Conservation (phyloP, 2,888 invertebrate species). For the Copidosoma aretas region DNA sequence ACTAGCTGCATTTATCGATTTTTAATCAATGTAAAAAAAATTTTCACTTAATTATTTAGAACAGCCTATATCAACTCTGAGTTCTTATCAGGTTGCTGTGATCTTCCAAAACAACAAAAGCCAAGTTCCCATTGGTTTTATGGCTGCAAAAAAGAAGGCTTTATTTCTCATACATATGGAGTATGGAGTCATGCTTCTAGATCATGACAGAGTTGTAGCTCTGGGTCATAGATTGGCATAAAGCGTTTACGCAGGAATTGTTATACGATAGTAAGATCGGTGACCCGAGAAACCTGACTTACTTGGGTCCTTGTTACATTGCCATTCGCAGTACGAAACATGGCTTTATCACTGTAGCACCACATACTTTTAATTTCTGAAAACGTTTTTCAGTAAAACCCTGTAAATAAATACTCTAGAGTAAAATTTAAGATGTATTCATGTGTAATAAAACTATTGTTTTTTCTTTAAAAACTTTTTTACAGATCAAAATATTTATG, state of each 20-base stretch:
- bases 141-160: not conserved
- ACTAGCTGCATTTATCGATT: no score
- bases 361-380: not conserved
- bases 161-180: not conserved
- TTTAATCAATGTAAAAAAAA: not conserved
- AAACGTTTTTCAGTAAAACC: not conserved
- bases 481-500: constrained; percentile 10
- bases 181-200: not conserved
- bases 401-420: not conserved
- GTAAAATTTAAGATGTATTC: not conserved
- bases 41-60: not conserved
- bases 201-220: constrained; percentile 6
- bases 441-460: not conserved
- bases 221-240: not conserved
- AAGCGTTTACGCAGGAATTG: constrained; percentile 19
- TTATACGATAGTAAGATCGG: not conserved
- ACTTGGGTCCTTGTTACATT: not conserved
- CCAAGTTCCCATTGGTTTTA: not conserved
- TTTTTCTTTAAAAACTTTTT: not conserved
- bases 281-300: constrained; percentile 10
- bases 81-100: not conserved
- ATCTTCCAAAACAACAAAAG: constrained; percentile 4
- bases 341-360: not conserved
- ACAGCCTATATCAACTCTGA: not conserved
- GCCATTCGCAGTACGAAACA: not conserved